Evolutionary conservation across 35 echinoderm and acorn worm genomes (phyloP).

Genomic region (Ophioderma brevispina): DNA sequence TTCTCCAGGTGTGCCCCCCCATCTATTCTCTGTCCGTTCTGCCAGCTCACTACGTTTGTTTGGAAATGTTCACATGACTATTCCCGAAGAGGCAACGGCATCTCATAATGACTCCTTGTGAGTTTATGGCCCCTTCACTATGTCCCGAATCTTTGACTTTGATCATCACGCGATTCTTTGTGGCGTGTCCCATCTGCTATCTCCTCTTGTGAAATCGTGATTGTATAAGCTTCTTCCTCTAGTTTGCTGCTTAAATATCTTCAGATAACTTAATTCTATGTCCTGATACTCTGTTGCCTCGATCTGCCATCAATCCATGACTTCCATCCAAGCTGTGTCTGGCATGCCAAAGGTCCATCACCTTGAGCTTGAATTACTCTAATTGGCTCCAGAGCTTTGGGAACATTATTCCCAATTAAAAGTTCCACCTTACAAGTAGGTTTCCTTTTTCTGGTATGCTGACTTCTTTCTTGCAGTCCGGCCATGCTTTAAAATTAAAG

Average conservation of each 20-base stretch:
- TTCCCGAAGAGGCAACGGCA: slow-evolving; percentile 51
- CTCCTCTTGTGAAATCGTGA: not conserved
- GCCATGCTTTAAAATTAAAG: too few relatives aligned
- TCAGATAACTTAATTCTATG: not conserved
- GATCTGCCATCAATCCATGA: not conserved
- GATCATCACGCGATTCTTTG: slow-evolving; percentile 57
- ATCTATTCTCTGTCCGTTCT: slow-evolving; percentile 58
- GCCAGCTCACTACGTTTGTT: slow-evolving; percentile 42
- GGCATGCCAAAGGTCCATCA: not conserved
- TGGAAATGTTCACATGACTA: slow-evolving; percentile 6
- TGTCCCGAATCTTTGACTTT: slow-evolving; percentile 20
- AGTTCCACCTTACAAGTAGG: not conserved
- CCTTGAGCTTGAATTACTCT: not conserved
- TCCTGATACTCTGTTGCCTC: not conserved
- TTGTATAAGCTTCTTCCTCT: not conserved
- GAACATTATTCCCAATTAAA: not conserved
- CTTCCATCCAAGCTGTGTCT: not conserved
- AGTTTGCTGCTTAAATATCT: not conserved
- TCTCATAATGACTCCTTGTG: slow-evolving; percentile 63
- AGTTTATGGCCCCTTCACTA: slow-evolving; percentile 12
- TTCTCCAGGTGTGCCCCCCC: slow-evolving; percentile 24
- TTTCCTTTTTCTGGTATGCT: not conserved
- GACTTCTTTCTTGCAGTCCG: too few relatives aligned
- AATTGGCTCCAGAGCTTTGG: not conserved
- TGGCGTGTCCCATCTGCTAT: not conserved